phyloP scores from a whole-genome alignment of 1,140 invertebrate genomes.

The Acromyrmex echinatior region DNA sequence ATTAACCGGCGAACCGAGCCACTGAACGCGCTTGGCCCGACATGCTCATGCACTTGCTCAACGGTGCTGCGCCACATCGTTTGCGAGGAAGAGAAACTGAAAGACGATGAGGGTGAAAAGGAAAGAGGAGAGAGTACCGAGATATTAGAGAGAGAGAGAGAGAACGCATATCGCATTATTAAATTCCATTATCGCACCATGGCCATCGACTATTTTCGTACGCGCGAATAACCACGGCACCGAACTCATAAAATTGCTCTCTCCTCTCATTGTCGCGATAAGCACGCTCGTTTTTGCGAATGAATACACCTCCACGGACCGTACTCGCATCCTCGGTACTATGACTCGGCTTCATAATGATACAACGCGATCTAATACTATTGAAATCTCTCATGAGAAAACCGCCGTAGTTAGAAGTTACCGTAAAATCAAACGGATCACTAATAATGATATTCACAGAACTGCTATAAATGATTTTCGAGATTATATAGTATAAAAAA shows the following conservation, averaged over 20 bases:
- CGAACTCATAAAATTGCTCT: constrained; percentile 48
- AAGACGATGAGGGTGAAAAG: constrained; percentile 32
- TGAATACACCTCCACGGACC: constrained; percentile 33
- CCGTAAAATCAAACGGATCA: neutral
- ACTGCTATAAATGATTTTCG: neutral
- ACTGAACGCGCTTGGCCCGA: constrained; percentile 45
- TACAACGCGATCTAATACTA: neutral
- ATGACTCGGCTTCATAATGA: constrained; percentile 12
- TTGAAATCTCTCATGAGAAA: neutral
- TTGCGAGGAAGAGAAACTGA: constrained; percentile 31
- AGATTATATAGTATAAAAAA: neutral
- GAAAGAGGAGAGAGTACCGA: neutral
- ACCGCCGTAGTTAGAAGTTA: neutral
- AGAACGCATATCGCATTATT: constrained; percentile 65
- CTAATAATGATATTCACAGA: neutral
- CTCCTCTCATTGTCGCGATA: constrained; percentile 54
- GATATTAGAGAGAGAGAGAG: neutral
- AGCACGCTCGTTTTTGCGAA: constrained; percentile 64
- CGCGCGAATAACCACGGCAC: constrained; percentile 61
- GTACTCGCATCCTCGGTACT: constrained; percentile 3
- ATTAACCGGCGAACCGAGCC: constrained; percentile 73
- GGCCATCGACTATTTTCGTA: constrained; percentile 69
- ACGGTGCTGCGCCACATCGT: constrained; percentile 38
- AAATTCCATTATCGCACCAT: constrained; percentile 72
- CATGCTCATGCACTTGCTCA: constrained; percentile 53